These are phyloP conservation scores for Cephalopachus bancanus DNA, from an alignment of 2,797 vertebrate species.

Conservation along the genomic window DNA sequence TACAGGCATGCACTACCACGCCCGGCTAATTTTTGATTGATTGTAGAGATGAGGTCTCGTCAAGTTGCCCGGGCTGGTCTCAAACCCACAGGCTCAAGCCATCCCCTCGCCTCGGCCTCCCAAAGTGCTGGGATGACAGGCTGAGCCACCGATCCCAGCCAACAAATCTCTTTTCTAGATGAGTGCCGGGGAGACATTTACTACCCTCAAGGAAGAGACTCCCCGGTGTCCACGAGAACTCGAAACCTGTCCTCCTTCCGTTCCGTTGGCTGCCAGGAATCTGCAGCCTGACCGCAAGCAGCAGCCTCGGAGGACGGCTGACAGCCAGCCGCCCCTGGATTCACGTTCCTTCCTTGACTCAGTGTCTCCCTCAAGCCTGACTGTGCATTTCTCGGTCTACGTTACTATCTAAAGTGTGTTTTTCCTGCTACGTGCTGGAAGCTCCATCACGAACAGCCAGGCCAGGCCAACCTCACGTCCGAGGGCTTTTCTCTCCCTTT, in stretches of 20 bases:
- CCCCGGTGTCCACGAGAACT: not conserved
- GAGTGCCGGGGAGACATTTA: not conserved
- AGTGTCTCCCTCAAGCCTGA: not conserved
- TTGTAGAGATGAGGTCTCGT: too few relatives aligned
- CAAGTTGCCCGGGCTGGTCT: too few relatives aligned
- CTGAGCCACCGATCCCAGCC: too few relatives aligned
- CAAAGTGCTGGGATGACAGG: too few relatives aligned
- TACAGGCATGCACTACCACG: too few relatives aligned
- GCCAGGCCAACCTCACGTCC: rapidly evolving
- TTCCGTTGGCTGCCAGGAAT: not conserved
- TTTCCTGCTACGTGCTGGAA: not conserved
- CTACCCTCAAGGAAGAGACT: not conserved
- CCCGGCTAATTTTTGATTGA: too few relatives aligned
- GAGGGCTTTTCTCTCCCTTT: too few relatives aligned
- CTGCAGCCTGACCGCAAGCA: too few relatives aligned
- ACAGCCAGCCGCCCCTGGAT: rapidly evolving
- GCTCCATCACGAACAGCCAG: too few relatives aligned
- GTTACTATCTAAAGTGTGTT: rapidly evolving
- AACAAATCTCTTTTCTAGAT: too few relatives aligned
- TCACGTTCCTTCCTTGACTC: not conserved
- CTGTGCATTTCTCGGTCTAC: not conserved
- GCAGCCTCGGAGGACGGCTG: rapidly evolving
- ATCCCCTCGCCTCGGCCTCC: too few relatives aligned
- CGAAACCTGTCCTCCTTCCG: not conserved
- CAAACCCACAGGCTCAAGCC: too few relatives aligned